Evolutionary conservation across 2,888 invertebrate genomes (phyloP), one percentile per base, ranked within the genome.

Genomic region (Acleris sparsana): DNA sequence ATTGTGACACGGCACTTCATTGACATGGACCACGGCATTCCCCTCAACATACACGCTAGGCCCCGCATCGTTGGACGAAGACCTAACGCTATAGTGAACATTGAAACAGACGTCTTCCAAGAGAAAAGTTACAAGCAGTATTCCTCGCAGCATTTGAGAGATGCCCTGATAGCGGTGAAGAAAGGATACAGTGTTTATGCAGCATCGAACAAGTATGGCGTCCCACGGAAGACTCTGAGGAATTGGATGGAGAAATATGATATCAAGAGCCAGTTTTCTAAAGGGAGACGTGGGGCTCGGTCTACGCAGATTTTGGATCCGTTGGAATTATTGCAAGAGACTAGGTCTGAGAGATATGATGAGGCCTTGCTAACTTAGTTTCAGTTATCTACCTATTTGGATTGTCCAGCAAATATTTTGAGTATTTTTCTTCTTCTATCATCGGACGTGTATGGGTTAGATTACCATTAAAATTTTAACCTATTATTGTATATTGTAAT

Each of bases 221-320:
- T 93, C 25, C 93, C 93, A 2, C 83, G 93, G 75, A 93, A 93
- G 65, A 94, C 94, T 33, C 78, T 94, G 25, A 76, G 93, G 62
- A 93, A 93, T 77, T 94, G 93, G 92, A 93, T 94, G 93, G 93
- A 93, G 61, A 93, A 93, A 66, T 93, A 93, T 69, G 92, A 93
- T 73, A 93, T 93, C 43, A 92, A 93, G 74, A 93, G 93, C 72
- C 93, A 93, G 76, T 93, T 92, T 72, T 93, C 93, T 0, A 91
- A 92, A 73, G 93, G 93, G 0, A 78, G 93, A 1, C 86, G 93
- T 1, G 93, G 93, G 0, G 75, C 88, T 0, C 78, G 90, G 49
- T 78, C 84, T 0, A 79, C 80, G 1, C 87, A 86, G 70, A 86
- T 90, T 0, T 49, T 90, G 53, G 92, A 92, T 55, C 92, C 92